These are phyloP conservation scores for Neodiprion virginianus DNA, from an alignment of 1,140 invertebrate genomes.

Conservation along the genomic window DNA sequence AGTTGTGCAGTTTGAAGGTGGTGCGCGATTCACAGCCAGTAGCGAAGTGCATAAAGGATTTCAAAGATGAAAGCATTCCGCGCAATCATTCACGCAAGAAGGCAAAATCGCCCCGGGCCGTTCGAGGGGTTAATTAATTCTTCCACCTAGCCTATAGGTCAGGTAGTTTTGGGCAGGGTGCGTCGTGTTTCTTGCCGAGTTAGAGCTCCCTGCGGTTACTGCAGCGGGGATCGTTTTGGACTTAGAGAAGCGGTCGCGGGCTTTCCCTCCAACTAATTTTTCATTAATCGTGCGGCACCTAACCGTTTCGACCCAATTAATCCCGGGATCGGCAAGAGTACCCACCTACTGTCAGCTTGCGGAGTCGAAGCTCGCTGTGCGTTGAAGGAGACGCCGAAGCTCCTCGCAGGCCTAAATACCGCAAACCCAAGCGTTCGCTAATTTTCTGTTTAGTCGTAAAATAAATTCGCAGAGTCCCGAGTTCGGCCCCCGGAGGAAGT, in stretches of 20 bases:
- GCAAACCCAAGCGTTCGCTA: constrained; percentile 58
- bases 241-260: background rate
- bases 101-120: too few relatives aligned
- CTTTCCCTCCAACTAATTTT: background rate
- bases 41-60: too few relatives aligned
- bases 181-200: background rate
- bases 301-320: constrained; percentile 34
- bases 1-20: too few relatives aligned
- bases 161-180: background rate
- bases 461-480: constrained; percentile 50
- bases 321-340: constrained; percentile 30
- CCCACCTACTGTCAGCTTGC: constrained; percentile 20
- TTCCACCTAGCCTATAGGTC: background rate
- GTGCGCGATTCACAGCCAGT: too few relatives aligned
- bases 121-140: too few relatives aligned
- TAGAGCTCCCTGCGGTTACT: constrained; percentile 14
- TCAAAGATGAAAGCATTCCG: too few relatives aligned
- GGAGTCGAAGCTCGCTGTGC: background rate
- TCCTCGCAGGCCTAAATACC: constrained; percentile 42
- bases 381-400: constrained; percentile 13
- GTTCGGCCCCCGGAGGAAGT: constrained; percentile 48
- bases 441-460: constrained; percentile 62
- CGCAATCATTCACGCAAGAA: too few relatives aligned
- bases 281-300: constrained; percentile 16
- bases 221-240: constrained; percentile 8